Percentiles rank a stretch among this genome's conserved stretches.
These are phyloP conservation scores for Brotula barbata DNA, from an alignment of 2,797 vertebrate species.

Conservation along the genomic window DNA sequence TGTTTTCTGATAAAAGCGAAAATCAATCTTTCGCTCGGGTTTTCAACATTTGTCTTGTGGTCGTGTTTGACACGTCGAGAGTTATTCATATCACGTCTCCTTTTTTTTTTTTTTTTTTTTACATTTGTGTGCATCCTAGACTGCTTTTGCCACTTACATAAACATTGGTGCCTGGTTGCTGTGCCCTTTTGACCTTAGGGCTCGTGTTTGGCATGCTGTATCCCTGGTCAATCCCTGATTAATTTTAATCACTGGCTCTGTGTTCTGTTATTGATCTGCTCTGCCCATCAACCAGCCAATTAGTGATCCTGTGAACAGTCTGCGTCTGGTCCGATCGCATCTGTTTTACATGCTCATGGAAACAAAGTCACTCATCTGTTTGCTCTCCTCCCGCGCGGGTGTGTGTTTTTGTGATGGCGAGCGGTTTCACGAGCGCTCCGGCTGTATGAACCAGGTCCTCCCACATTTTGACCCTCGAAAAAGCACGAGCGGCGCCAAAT, in stretches of 20 bases:
- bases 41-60: constrained; percentile 20
- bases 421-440: constrained; percentile 35
- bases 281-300: constrained; percentile 51
- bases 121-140: neutral
- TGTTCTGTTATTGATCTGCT: constrained; percentile 50
- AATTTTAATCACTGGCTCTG: constrained; percentile 50
- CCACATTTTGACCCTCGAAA: constrained; percentile 41
- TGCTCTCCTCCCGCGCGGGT: constrained; percentile 35
- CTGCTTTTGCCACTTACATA: constrained; percentile 4
- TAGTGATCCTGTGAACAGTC: constrained; percentile 42
- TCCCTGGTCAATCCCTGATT: constrained; percentile 38
- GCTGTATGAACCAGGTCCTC: constrained; percentile 47
- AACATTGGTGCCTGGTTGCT: neutral
- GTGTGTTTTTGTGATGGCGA: constrained; percentile 40
- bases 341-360: constrained; percentile 33
- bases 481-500: constrained; percentile 26
- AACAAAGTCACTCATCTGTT: constrained; percentile 35
- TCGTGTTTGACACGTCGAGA: constrained; percentile 18
- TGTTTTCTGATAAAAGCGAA: constrained; percentile 18
- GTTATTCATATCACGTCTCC: neutral
- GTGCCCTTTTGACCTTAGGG: constrained; percentile 1
- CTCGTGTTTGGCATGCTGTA: neutral
- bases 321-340: constrained; percentile 33
- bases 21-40: constrained; percentile 4
- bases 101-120: too few relatives aligned